Conservation (phyloP, 2,113 vertebrate genomes). For the Agapornis roseicollis region DNA sequence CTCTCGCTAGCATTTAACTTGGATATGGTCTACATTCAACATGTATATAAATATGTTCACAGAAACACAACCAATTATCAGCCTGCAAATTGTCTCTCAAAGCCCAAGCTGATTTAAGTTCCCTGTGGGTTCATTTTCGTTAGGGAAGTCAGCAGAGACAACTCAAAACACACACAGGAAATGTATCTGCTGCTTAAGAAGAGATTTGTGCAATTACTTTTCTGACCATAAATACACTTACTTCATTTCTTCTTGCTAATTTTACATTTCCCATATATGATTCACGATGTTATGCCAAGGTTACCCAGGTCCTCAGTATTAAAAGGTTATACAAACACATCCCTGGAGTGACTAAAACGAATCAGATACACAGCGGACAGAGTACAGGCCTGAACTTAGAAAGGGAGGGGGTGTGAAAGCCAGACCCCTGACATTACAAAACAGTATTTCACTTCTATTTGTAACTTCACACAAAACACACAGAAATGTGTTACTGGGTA, state of each 20-base stretch:
- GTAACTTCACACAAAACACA: not conserved
- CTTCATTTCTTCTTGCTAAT: constrained; percentile 35
- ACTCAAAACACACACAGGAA: constrained; percentile 54
- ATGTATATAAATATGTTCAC: not conserved
- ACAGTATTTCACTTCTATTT: not conserved
- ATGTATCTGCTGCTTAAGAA: constrained; percentile 24
- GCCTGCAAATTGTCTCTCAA: not conserved
- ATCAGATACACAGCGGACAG: not conserved
- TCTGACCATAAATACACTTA: not conserved
- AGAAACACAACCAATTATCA: constrained; percentile 44
- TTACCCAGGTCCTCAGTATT: constrained; percentile 40
- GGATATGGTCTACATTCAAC: not conserved
- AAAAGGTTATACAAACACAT: constrained; percentile 60
- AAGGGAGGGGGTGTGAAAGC: not conserved
- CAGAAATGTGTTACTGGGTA: not conserved
- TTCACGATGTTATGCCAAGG: constrained; percentile 47
- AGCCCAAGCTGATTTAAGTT: not conserved
- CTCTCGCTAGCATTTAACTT: constrained; percentile 34
- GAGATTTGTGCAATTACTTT: constrained; percentile 38
- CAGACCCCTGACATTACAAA: not conserved
- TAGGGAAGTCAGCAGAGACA: constrained; percentile 32
- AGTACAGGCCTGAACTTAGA: constrained; percentile 31
- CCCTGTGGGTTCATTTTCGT: constrained; percentile 2
- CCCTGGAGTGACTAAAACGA: constrained; percentile 34
- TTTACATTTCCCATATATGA: constrained; percentile 55